Conservation (phyloP, 1,140 invertebrate species). For the Asobara japonica region DNA sequence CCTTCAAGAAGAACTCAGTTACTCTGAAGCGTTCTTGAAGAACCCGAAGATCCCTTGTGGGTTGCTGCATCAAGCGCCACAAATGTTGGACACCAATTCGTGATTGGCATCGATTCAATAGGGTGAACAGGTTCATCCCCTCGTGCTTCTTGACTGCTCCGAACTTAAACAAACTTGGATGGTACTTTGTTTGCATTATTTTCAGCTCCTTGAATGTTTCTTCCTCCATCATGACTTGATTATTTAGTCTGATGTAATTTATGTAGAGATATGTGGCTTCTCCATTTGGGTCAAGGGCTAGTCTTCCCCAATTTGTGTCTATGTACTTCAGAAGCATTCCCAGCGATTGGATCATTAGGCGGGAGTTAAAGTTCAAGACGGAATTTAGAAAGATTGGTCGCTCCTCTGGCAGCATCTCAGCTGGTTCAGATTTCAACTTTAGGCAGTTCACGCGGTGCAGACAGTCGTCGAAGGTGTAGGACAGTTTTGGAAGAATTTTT, state of each 20-base stretch:
- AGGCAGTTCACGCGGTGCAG: constrained; percentile 68
- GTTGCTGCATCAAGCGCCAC: constrained; percentile 71
- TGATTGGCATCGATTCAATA: constrained; percentile 79
- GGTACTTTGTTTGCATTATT: constrained; percentile 77
- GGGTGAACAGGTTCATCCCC: constrained; percentile 77
- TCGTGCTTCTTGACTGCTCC: constrained; percentile 71
- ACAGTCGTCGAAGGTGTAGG: constrained; percentile 66
- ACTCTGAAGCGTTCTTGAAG: constrained; percentile 71
- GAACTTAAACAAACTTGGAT: constrained; percentile 80
- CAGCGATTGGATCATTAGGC: constrained; percentile 74
- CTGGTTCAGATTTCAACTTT: constrained; percentile 71
- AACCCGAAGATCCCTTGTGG: constrained; percentile 68
- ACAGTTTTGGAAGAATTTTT: constrained; percentile 67
- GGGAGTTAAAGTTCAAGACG: constrained; percentile 74
- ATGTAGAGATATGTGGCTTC: constrained; percentile 71
- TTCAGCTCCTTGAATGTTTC: constrained; percentile 78
- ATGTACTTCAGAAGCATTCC: constrained; percentile 80
- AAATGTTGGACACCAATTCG: constrained; percentile 68
- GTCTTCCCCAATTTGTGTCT: constrained; percentile 74
- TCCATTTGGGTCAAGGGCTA: constrained; percentile 68
- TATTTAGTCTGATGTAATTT: constrained; percentile 72
- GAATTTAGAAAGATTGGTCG: constrained; percentile 74
- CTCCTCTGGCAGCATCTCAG: constrained; percentile 70
- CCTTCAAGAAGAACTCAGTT: constrained; percentile 71
- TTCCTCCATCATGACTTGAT: constrained; percentile 78